Evolutionary conservation across 2,888 invertebrate species (phyloP).

Genomic region (Epinotia demarniana): DNA sequence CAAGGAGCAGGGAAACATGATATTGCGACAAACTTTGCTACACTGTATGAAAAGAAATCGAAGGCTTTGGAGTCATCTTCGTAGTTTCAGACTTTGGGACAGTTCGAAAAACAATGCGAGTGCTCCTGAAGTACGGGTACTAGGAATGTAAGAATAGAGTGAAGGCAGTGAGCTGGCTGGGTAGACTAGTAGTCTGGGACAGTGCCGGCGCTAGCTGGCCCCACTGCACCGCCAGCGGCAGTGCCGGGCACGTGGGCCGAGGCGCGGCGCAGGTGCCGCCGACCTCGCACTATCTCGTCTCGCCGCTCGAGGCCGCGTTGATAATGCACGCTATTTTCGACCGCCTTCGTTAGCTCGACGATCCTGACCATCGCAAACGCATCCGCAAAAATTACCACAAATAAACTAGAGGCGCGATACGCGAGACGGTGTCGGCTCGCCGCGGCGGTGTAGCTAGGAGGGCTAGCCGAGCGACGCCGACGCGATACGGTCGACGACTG

Average conservation of each 20-base stretch:
- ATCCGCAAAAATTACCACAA: constrained; percentile 66
- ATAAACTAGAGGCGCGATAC: constrained; percentile 65
- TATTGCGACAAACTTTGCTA: not conserved
- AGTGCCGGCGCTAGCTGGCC: constrained; percentile 45
- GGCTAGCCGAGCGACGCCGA: constrained; percentile 71
- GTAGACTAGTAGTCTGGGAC: not conserved
- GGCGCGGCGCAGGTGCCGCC: constrained; percentile 74
- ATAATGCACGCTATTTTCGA: constrained; percentile 82
- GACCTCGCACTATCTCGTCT: constrained; percentile 82
- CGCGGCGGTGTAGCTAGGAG: constrained; percentile 53
- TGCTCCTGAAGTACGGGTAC: not conserved
- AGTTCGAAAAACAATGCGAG: not conserved
- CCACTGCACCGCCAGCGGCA: constrained; percentile 47
- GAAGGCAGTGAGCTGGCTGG: constrained; percentile 11
- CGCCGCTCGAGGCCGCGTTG: constrained; percentile 80
- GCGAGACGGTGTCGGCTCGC: constrained; percentile 56
- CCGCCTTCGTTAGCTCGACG: constrained; percentile 68
- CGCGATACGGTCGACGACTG: constrained; percentile 82
- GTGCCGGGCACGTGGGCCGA: constrained; percentile 69
- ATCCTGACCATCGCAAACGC: constrained; percentile 76
- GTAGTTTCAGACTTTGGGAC: not conserved
- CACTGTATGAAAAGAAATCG: not conserved
- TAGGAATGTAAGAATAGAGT: constrained; percentile 4
- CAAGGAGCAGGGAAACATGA: not conserved
- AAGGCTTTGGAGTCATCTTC: not conserved